Conservation (phyloP, 2,797 vertebrate genomes). For the Tragelaphus oryx region DNA sequence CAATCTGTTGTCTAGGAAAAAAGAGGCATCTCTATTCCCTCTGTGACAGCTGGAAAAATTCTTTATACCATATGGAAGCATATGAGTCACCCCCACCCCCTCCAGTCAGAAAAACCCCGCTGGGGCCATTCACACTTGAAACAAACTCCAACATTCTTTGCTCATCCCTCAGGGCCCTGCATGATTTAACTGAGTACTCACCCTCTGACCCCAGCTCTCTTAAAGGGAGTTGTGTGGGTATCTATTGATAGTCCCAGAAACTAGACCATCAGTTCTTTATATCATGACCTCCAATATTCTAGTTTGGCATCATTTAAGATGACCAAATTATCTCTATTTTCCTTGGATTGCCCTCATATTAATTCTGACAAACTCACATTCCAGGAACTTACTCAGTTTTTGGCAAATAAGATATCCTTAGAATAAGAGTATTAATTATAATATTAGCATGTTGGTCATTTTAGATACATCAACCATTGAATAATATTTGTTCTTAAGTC, state of each 20-base stretch:
- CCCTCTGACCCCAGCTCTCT: not conserved
- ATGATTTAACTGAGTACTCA: not conserved
- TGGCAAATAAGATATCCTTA: not conserved
- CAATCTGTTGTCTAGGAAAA: constrained; percentile 56
- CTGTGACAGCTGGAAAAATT: constrained; percentile 37
- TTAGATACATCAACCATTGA: not conserved
- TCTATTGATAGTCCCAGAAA: not conserved
- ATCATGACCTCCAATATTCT: not conserved
- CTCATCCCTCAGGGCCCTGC: not conserved
- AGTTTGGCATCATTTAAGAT: not conserved
- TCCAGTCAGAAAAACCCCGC: not conserved
- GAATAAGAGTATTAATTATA: not conserved
- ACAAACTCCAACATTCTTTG: not conserved
- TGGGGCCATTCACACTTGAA: constrained; percentile 11
- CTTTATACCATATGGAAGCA: constrained; percentile 24
- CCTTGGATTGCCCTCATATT: not conserved
- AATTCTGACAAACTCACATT: not conserved
- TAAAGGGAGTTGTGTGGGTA: not conserved
- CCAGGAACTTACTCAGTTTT: not conserved
- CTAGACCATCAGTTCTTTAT: not conserved
- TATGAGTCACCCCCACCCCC: constrained; percentile 18
- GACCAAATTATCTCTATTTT: not conserved
- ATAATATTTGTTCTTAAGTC: not conserved
- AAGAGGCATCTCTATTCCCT: constrained; percentile 16
- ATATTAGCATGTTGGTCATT: not conserved